phyloP scores from a whole-genome alignment of 2,888 invertebrate species.

The Litoditis marina region DNA sequence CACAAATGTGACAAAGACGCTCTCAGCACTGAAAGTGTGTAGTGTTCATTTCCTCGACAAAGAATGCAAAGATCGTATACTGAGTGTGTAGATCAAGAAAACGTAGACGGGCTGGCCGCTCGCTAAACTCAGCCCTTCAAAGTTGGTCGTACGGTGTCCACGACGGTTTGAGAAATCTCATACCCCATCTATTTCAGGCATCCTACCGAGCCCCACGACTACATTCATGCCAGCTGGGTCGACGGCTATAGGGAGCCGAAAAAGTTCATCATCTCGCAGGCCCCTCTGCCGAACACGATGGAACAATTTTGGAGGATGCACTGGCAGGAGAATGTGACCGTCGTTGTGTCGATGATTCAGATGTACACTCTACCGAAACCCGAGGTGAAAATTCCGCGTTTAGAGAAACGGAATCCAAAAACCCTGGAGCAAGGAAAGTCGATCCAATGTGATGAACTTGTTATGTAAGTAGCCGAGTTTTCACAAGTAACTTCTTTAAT shows the following conservation, averaged over 20 bases:
- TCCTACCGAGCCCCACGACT: constrained; percentile 28
- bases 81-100: too few relatives aligned
- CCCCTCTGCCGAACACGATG: constrained; percentile 28
- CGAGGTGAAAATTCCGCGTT: not conserved
- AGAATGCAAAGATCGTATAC: too few relatives aligned
- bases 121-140: too few relatives aligned
- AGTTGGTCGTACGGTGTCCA: too few relatives aligned
- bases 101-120: too few relatives aligned
- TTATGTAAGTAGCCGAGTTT: too few relatives aligned
- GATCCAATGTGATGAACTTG: too few relatives aligned
- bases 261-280: constrained; percentile 43
- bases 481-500: too few relatives aligned
- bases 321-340: constrained; percentile 39
- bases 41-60: too few relatives aligned
- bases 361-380: constrained; percentile 20
- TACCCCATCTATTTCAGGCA: not conserved
- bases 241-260: constrained; percentile 45
- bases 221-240: constrained; percentile 46
- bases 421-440: not conserved
- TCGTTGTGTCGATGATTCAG: constrained; percentile 33
- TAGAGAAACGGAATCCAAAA: not conserved
- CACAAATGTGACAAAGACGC: too few relatives aligned
- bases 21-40: too few relatives aligned
- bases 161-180: too few relatives aligned
- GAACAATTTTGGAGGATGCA: constrained; percentile 47